phyloP scores from a whole-genome alignment of 2,797 vertebrate species.

The Anomalospiza imberbis region DNA sequence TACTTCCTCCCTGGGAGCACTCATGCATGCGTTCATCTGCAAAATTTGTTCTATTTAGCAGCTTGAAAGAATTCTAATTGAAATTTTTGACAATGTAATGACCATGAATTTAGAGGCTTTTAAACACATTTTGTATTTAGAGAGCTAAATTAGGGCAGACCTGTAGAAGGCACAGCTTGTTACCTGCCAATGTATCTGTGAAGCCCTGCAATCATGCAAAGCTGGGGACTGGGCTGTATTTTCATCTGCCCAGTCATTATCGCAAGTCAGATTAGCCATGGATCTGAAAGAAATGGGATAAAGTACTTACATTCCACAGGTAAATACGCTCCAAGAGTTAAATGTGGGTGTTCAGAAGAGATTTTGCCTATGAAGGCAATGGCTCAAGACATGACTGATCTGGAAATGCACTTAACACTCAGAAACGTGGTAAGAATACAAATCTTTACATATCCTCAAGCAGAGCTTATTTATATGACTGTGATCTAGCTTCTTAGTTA shows the following conservation, averaged over 20 bases:
- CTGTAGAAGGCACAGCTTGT: not conserved
- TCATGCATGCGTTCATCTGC: not conserved
- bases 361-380: not conserved
- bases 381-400: not conserved
- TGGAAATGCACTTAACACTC: not conserved
- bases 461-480: not conserved
- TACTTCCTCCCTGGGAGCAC: not conserved
- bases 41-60: not conserved
- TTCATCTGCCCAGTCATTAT: not conserved
- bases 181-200: not conserved
- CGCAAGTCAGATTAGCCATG: not conserved
- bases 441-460: not conserved
- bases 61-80: not conserved
- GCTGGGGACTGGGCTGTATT: not conserved
- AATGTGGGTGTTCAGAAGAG: not conserved
- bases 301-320: not conserved
- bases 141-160: not conserved
- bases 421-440: not conserved
- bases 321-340: not conserved
- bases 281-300: not conserved
- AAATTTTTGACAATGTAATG: not conserved
- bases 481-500: not conserved
- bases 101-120: not conserved
- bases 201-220: not conserved
- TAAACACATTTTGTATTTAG: not conserved